These are phyloP conservation scores for Dusona sp. DNA, from an alignment of 2,888 invertebrate genomes.

Conservation along the genomic window DNA sequence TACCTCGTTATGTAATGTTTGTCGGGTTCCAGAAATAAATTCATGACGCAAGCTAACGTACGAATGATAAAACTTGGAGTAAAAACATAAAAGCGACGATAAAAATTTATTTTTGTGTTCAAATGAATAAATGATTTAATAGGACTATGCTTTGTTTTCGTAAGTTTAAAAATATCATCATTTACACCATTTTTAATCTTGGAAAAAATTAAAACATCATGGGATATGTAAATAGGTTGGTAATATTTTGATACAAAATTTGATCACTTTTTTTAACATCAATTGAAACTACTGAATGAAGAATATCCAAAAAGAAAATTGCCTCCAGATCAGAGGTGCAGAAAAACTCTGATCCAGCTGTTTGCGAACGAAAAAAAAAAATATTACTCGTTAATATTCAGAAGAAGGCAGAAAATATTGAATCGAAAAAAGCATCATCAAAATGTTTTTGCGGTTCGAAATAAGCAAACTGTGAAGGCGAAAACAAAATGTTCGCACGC, in stretches of 20 bases:
- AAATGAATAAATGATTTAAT: background rate
- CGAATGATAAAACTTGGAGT: background rate
- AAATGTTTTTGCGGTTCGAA: background rate
- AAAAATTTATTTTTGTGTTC: background rate
- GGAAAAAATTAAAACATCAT: no score
- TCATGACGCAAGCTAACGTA: constrained; percentile 30
- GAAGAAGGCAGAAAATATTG: no score
- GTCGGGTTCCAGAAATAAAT: constrained; percentile 48
- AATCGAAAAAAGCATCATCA: no score
- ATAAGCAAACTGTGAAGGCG: background rate
- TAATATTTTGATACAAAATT: no score
- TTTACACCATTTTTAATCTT: background rate
- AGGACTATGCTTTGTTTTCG: background rate
- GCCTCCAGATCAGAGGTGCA: no score
- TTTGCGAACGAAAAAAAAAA: no score
- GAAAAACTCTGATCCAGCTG: no score
- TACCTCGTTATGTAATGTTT: constrained; percentile 39
- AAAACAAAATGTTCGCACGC: constrained; percentile 15
- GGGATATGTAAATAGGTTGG: no score
- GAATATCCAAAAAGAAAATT: no score
- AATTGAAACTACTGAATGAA: no score
- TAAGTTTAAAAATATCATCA: background rate
- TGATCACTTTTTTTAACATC: no score
- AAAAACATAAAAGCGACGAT: background rate
- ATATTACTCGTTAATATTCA: no score